phyloP scores from a whole-genome alignment of 1,140 invertebrate genomes.

The Hycleus phaleratus region DNA sequence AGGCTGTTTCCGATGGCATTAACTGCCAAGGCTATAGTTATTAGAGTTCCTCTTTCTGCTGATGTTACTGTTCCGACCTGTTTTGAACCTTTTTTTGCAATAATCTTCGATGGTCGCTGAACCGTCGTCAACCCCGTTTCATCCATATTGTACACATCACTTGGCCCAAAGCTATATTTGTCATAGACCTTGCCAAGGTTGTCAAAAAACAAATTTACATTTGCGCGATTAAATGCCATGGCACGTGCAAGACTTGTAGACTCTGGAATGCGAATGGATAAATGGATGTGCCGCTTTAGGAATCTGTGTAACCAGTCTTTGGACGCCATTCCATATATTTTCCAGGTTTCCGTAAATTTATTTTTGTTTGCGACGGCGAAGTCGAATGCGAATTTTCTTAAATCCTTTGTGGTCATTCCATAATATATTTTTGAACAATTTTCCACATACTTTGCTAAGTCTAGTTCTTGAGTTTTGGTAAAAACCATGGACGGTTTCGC shows the following conservation, averaged over 20 bases:
- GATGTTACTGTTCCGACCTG: constrained; percentile 41
- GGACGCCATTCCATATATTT: background rate
- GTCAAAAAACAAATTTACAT: constrained; percentile 18
- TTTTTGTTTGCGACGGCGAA: background rate
- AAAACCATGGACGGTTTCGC: background rate
- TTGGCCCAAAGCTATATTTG: constrained; percentile 20
- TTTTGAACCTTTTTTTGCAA: constrained; percentile 35
- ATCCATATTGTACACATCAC: constrained; percentile 19
- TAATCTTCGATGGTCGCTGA: constrained; percentile 21
- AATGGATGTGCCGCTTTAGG: background rate
- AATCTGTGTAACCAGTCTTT: background rate
- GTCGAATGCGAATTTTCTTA: background rate
- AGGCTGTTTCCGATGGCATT: constrained; percentile 37
- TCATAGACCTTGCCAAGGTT: constrained; percentile 19
- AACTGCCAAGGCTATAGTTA: constrained; percentile 36
- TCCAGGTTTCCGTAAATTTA: too few species aligned
- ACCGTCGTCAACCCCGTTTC: constrained; percentile 43
- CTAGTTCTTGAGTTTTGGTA: background rate
- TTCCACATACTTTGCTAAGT: background rate
- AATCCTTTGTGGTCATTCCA: background rate
- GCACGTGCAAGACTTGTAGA: constrained; percentile 16
- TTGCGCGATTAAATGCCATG: constrained; percentile 17
- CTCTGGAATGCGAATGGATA: constrained; percentile 2
- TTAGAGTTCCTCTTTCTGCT: constrained; percentile 38
- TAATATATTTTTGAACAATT: background rate